Conservation (phyloP, 2,888 invertebrate genomes). For the Drosophila colorata region DNA sequence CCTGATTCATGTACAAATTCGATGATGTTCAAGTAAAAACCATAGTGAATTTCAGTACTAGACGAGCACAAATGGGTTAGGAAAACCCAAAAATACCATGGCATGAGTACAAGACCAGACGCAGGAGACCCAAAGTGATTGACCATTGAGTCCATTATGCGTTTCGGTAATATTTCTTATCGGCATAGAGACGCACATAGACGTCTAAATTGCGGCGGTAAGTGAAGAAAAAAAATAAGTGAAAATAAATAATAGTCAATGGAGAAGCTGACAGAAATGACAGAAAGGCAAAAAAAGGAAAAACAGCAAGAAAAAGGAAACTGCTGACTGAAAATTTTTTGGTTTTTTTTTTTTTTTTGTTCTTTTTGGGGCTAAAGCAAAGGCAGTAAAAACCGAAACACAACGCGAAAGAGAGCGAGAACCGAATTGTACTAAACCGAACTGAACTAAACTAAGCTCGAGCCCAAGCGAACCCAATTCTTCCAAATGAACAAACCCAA, state of each 20-base stretch:
- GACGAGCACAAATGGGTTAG: not conserved
- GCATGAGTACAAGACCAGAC: not conserved
- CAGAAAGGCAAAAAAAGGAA: not conserved
- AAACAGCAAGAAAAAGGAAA: constrained; percentile 10
- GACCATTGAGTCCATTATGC: constrained; percentile 39
- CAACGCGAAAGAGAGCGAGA: constrained; percentile 8
- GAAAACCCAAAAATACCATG: too few species aligned
- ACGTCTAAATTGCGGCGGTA: constrained; percentile 62
- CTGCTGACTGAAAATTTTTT: constrained; percentile 16
- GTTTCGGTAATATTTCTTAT: constrained; percentile 50
- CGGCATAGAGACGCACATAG: constrained; percentile 54
- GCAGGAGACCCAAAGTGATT: constrained; percentile 6
- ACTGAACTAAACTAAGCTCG: constrained; percentile 27
- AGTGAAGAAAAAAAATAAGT: constrained; percentile 50
- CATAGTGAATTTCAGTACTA: not conserved
- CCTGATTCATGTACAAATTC: too few species aligned
- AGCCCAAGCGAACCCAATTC: constrained; percentile 48
- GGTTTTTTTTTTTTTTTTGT: not conserved
- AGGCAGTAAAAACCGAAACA: constrained; percentile 6
- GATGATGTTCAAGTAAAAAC: not conserved
- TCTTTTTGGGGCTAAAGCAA: not conserved
- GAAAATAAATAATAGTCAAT: constrained; percentile 56
- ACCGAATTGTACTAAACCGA: constrained; percentile 16
- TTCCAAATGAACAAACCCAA: constrained; percentile 70
- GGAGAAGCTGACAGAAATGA: constrained; percentile 1